Evolutionary conservation across 2,113 vertebrate species (phyloP).

Genomic region (Prietella phreatophila): DNA sequence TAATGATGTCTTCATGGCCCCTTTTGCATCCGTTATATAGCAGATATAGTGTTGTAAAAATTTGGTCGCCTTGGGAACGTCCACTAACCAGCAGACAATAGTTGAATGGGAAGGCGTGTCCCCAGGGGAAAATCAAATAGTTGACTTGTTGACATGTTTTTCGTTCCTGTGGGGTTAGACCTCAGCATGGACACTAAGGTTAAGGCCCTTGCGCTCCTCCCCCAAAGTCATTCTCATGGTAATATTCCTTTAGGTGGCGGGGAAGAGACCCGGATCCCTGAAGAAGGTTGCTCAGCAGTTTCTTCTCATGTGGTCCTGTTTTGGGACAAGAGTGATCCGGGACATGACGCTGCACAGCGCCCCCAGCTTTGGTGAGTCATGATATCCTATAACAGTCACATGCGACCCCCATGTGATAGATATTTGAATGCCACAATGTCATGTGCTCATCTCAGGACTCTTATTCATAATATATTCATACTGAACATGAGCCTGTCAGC

Average conservation of each 20-base stretch:
- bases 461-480: background rate
- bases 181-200: conserved; percentile 67
- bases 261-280: conserved; percentile 89
- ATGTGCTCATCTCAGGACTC: background rate
- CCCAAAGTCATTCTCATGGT: conserved; percentile 70
- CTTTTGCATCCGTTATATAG: conserved; percentile 74
- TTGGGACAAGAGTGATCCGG: conserved; percentile 96
- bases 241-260: conserved; percentile 87
- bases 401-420: background rate
- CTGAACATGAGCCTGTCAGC: background rate
- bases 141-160: conserved; percentile 83
- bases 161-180: conserved; percentile 74
- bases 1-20: conserved; percentile 80
- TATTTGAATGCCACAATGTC: background rate
- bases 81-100: conserved; percentile 70
- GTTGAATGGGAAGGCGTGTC: conserved; percentile 77
- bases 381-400: background rate
- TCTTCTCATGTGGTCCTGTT: conserved; percentile 99
- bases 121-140: conserved; percentile 78
- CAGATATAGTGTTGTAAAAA: conserved; percentile 79
- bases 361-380: conserved; percentile 92
- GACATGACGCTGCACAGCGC: conserved; percentile 99
- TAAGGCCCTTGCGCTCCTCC: conserved; percentile 61
- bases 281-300: conserved; percentile 98
- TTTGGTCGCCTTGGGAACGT: conserved; percentile 69